phyloP scores from a whole-genome alignment of 2,797 vertebrate genomes.

The Mallotus villosus region DNA sequence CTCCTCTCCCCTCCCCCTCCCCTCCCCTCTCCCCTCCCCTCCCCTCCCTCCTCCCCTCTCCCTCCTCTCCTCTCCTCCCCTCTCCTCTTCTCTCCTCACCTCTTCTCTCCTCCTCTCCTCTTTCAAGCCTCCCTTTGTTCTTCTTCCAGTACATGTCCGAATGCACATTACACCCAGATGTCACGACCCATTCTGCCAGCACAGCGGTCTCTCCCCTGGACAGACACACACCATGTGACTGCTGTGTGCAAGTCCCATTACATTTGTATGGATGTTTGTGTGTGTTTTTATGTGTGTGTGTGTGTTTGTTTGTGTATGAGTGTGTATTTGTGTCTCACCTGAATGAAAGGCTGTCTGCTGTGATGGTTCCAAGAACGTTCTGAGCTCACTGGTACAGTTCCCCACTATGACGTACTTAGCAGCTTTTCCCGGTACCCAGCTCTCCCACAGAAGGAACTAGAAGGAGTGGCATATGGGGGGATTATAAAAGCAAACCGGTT shows the following conservation, averaged over 20 bases:
- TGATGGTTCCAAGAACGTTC: slow-evolving; percentile 19
- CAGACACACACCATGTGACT: not conserved
- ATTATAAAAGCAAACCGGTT: too few relatives aligned
- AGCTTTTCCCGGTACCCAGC: not conserved
- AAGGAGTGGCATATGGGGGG: too few relatives aligned
- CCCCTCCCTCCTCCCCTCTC: slow-evolving; percentile 7
- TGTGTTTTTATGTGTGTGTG: not conserved
- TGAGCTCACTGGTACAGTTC: slow-evolving; percentile 20
- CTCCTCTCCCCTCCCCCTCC: not conserved
- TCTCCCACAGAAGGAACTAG: not conserved
- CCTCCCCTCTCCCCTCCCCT: not conserved
- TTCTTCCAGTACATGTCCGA: slow-evolving; percentile 13
- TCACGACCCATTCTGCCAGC: slow-evolving; percentile 31
- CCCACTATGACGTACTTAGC: slow-evolving; percentile 13
- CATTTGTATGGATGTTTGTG: not conserved
- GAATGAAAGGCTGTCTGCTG: not conserved
- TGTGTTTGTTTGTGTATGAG: slow-evolving; percentile 4
- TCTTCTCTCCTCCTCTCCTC: slow-evolving; percentile 3
- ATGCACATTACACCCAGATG: slow-evolving; percentile 36
- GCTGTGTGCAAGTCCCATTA: not conserved
- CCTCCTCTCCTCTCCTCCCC: slow-evolving; percentile 17
- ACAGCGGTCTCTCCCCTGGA: slow-evolving; percentile 5
- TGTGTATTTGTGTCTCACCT: slow-evolving; percentile 2
- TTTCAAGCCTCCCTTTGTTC: slow-evolving; percentile 37
- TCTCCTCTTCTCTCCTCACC: not conserved